Evolutionary conservation across 2,797 vertebrate genomes (phyloP).

Genomic region (Catostomus latipinnis): DNA sequence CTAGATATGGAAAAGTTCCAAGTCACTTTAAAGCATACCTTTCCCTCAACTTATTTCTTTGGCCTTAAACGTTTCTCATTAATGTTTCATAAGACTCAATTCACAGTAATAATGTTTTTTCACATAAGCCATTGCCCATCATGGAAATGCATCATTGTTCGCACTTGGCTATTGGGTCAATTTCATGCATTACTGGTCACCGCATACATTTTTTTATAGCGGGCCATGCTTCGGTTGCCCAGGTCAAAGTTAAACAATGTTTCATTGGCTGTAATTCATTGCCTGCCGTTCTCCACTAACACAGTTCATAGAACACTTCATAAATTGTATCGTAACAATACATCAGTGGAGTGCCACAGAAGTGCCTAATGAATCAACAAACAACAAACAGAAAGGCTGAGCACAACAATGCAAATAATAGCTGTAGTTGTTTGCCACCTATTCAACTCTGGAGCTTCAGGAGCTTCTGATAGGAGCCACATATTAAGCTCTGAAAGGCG

Average conservation of each 20-base stretch:
- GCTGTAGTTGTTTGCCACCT: slow-evolving; percentile 9
- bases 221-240: slow-evolving; percentile 4
- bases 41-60: slow-evolving; percentile 3
- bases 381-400: slow-evolving; percentile 11
- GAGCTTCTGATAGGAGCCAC: not conserved
- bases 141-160: slow-evolving; percentile 46
- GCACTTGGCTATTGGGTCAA: slow-evolving; percentile 63
- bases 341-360: slow-evolving; percentile 43
- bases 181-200: slow-evolving; percentile 69
- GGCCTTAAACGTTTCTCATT: slow-evolving; percentile 27
- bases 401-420: slow-evolving; percentile 26
- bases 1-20: not conserved
- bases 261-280: slow-evolving; percentile 41
- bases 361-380: slow-evolving; percentile 34
- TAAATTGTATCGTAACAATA: slow-evolving; percentile 45
- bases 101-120: slow-evolving; percentile 55
- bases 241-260: slow-evolving; percentile 37
- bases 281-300: slow-evolving; percentile 1
- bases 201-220: slow-evolving; percentile 58
- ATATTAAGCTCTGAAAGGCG: not conserved
- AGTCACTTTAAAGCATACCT: slow-evolving; percentile 14
- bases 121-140: slow-evolving; percentile 26
- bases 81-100: slow-evolving; percentile 14
- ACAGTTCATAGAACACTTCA: slow-evolving; percentile 30
- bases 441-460: not conserved